Conservation (phyloP, 35 echinoderm and acorn worm genomes). For the Lytechinus pictus region DNA sequence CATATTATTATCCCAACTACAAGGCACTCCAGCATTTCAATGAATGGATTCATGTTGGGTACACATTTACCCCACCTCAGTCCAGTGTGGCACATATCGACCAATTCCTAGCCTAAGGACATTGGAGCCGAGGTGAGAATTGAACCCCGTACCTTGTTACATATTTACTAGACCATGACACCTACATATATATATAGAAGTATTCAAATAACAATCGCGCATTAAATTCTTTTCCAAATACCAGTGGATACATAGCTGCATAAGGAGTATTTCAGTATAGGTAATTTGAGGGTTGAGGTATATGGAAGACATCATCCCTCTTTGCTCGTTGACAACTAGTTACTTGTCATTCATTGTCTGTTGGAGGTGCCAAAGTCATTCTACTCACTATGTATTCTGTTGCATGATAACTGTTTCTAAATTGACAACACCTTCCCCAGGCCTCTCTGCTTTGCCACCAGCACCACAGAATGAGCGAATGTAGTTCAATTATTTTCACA, state of each 20-base stretch:
- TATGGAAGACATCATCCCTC: not conserved
- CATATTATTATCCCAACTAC: no score
- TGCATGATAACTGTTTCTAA: not conserved
- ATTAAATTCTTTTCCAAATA: not conserved
- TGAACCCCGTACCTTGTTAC: no score
- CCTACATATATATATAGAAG: no score
- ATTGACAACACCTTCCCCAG: not conserved
- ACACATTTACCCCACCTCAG: no score
- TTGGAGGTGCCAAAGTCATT: not conserved
- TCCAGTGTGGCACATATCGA: no score
- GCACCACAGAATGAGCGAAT: not conserved
- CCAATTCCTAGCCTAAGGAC: no score
- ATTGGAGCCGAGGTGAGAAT: no score
- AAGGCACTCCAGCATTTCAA: no score
- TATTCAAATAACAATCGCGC: not conserved
- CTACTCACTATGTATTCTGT: not conserved
- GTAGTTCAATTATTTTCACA: slow-evolving; percentile 6
- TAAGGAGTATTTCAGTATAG: not conserved
- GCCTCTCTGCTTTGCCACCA: not conserved
- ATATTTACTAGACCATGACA: no score
- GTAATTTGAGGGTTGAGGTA: not conserved
- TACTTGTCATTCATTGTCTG: not conserved
- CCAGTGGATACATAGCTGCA: not conserved
- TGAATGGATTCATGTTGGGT: no score
- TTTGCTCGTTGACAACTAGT: not conserved